Evolutionary conservation across 2,888 invertebrate species (phyloP).

Genomic region (Zele albiditarsus): DNA sequence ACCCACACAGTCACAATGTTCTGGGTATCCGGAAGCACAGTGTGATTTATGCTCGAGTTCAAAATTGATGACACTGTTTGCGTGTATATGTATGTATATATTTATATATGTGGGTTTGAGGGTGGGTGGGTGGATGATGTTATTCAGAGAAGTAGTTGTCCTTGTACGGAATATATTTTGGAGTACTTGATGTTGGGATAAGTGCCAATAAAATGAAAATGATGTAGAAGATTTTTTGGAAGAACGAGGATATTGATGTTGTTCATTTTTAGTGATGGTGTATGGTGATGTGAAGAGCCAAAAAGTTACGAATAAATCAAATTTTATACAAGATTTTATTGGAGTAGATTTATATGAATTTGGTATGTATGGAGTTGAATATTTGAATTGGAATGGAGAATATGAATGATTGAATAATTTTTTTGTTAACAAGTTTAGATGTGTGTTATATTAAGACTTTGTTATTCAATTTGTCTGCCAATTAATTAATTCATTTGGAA

Average conservation of each 20-base stretch:
- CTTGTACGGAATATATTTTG: background rate
- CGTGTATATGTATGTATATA: too few relatives aligned
- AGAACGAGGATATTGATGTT: too few relatives aligned
- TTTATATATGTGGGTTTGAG: background rate
- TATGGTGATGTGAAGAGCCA: too few relatives aligned
- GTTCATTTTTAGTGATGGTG: too few relatives aligned
- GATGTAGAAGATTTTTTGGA: background rate
- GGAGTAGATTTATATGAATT: background rate
- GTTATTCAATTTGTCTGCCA: too few relatives aligned
- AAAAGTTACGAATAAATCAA: background rate
- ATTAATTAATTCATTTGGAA: too few relatives aligned
- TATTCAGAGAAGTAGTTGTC: background rate
- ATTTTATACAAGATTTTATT: background rate
- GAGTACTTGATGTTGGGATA: slow-evolving; percentile 1
- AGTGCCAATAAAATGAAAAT: slow-evolving; percentile 3
- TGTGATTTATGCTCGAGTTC: slow-evolving; percentile 1
- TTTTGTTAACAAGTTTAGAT: too few relatives aligned
- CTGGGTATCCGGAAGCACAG: slow-evolving; percentile 3
- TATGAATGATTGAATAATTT: too few relatives aligned
- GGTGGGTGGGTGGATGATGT: background rate
- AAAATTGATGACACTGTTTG: background rate
- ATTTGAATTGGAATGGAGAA: background rate
- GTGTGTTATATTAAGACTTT: too few relatives aligned
- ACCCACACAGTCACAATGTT: background rate
- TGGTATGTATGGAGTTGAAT: background rate